Base-by-base conservation (phyloP, 2,888 invertebrate species). In the Cactoblastis cactorum region DNA sequence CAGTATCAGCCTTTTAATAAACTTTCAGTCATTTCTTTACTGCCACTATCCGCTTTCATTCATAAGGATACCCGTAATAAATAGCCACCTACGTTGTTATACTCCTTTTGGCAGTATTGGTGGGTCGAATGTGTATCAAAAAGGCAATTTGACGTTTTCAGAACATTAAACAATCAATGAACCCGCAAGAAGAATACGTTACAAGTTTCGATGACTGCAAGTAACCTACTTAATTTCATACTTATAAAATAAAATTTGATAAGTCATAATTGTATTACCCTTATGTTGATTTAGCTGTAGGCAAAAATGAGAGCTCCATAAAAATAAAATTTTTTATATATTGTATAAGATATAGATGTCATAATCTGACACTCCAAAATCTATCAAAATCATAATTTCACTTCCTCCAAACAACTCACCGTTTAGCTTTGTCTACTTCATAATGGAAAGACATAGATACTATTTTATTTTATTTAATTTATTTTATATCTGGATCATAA, bases 31-130 rank as follows among this genome's bases (percentile, higher is more conserved):
- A 38, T 38, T 37, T 48, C 47, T 9, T 35, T 2, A 24, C 18
- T 37, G 47, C 37, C 47, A 24, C 47, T 48, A 38, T 48, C 47
- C 15, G 9, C 24, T 48, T 35, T 48, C 47, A 48, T 48, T 48
- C 38, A 48, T 24, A 37, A 28, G 37, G 37, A 45, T 33, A 32
- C 37, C 1, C 12, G 51, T 43, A 52, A 55, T 57, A 57, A 57
- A 57, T 57, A 54, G 53, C 50, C 46, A 49, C 28, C 43, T 28
- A 32, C 43, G 28, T 43, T 28, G 43, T 15, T 43, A 17, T 6
- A 28, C 17, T 43, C 71, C 74, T 73, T 80, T 77, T 72, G 77
- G 28, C 61, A 53, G 59, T 53, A 17, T 43, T 15, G 43, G 43
- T 28, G 43, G 43, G 43, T 28, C 43, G 63, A 60, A 50, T n/a